Percentiles rank a stretch among this genome's conserved stretches.
phyloP scores from a whole-genome alignment of 1,140 invertebrate species.

The Asbolus verrucosus region DNA sequence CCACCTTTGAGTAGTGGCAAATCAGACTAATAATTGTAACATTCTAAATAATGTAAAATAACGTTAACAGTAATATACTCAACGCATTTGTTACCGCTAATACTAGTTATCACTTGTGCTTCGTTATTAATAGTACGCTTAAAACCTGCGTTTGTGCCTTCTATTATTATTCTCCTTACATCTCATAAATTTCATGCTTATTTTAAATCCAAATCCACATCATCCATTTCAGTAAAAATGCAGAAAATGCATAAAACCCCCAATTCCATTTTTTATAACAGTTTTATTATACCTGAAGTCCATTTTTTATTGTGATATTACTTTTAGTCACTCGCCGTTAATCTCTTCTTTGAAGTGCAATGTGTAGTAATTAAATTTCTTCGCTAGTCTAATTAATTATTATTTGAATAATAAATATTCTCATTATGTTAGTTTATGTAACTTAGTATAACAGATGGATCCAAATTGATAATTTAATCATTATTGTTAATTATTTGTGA shows the following conservation, averaged over 20 bases:
- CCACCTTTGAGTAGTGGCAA: conserved; percentile 31
- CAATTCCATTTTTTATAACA: no score
- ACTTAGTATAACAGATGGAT: no score
- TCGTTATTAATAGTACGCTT: conserved; percentile 43
- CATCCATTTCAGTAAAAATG: not conserved
- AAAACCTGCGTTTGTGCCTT: conserved; percentile 43
- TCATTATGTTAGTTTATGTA: no score
- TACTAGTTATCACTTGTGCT: conserved; percentile 33
- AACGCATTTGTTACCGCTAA: conserved; percentile 33
- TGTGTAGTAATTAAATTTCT: no score
- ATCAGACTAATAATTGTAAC: conserved; percentile 26
- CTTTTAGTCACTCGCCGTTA: no score
- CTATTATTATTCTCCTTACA: conserved; percentile 29
- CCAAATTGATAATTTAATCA: no score
- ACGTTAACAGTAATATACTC: conserved; percentile 12
- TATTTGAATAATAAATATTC: no score
- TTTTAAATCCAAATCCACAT: not conserved
- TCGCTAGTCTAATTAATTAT: no score
- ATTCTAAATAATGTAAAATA: conserved; percentile 26
- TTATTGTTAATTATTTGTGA: no score
- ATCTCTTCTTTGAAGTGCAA: no score
- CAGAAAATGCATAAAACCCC: no score
- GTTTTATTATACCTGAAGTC: no score
- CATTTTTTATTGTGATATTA: conserved; percentile 2
- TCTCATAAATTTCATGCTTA: conserved; percentile 4